Conservation (phyloP, 2,888 invertebrate genomes). For the Drosophila maculinotata region DNA sequence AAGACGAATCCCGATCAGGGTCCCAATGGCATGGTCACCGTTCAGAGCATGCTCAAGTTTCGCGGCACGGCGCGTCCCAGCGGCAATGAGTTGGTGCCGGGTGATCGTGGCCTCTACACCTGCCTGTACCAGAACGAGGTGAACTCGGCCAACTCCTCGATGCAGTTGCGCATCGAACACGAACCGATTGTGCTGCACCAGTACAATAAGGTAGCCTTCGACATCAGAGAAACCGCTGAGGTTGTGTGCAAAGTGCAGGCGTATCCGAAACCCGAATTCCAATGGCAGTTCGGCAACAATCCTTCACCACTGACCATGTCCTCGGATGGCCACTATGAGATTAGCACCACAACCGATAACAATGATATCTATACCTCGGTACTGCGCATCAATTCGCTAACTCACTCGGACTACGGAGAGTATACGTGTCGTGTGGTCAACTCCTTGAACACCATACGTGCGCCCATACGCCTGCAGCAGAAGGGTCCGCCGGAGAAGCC, state of each 20-base stretch:
- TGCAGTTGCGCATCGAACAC: conserved; percentile 96
- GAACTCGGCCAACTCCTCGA: conserved; percentile 93
- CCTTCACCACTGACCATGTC: conserved; percentile 91
- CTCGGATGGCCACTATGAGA: conserved; percentile 94
- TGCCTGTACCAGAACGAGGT: conserved; percentile 96
- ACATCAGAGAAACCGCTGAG: conserved; percentile 93
- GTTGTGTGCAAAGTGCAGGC: conserved; percentile 95
- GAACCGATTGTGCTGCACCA: conserved; percentile 94
- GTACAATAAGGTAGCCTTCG: conserved; percentile 95
- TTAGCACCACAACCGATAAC: conserved; percentile 91
- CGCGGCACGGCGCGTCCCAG: conserved; percentile 91
- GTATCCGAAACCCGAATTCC: conserved; percentile 96
- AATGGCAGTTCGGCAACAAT: conserved; percentile 94
- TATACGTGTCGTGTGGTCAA: conserved; percentile 96
- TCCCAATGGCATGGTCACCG: conserved; percentile 91
- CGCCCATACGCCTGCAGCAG: conserved; percentile 92
- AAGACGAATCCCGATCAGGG: conserved; percentile 91
- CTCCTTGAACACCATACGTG: conserved; percentile 90
- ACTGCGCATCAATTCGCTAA: conserved; percentile 90
- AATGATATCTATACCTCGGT: conserved; percentile 94
- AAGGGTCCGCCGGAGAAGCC: conserved; percentile 96
- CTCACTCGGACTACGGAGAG: conserved; percentile 94
- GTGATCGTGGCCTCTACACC: conserved; percentile 94
- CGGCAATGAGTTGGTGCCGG: conserved; percentile 91
- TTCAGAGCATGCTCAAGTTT: conserved; percentile 93